These are phyloP conservation scores for Colinus virginianus DNA, from an alignment of 2,113 vertebrate species.

Conservation along the genomic window DNA sequence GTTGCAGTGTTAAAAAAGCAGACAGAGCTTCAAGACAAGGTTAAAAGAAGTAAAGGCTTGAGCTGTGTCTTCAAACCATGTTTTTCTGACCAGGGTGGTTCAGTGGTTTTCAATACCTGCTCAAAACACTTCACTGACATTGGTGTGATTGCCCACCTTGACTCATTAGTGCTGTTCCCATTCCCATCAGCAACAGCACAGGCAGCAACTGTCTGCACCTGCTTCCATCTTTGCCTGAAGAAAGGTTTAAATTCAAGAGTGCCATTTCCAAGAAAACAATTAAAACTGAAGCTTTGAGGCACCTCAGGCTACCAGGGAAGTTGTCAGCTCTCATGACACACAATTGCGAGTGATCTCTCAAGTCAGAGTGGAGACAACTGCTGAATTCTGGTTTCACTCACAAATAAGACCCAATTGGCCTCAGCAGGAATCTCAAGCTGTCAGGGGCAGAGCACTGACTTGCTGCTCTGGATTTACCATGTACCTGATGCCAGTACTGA, in stretches of 20 bases:
- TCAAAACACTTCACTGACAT: background rate
- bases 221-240: background rate
- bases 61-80: background rate
- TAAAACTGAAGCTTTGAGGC: background rate
- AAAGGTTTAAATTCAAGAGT: background rate
- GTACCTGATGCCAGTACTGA: background rate
- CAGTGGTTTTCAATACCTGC: background rate
- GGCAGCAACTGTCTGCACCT: background rate
- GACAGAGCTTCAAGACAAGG: background rate
- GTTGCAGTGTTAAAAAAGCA: background rate
- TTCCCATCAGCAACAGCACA: background rate
- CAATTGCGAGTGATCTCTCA: background rate
- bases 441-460: background rate
- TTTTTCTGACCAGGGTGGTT: background rate
- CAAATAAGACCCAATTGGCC: accelerated
- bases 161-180: accelerated
- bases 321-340: background rate
- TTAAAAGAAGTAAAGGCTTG: background rate
- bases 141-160: background rate
- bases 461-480: accelerated
- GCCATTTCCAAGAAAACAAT: background rate
- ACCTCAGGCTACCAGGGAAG: background rate
- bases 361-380: background rate
- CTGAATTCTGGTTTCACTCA: background rate
- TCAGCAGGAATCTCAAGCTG: background rate